Conservation (phyloP, 2,888 invertebrate genomes). For the Biston betularia region DNA sequence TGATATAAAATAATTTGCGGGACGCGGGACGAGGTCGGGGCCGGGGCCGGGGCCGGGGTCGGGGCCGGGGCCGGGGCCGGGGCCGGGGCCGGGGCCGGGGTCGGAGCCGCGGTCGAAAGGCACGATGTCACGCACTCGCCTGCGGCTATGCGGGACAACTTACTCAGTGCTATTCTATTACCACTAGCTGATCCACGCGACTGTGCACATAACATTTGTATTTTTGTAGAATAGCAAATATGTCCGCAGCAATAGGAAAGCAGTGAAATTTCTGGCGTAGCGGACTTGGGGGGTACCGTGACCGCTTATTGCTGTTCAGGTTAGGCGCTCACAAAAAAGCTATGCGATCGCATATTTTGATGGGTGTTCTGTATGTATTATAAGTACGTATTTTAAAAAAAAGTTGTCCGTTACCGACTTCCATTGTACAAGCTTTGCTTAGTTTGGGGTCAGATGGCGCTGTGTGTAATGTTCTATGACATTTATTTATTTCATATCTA, state of each 20-base stretch:
- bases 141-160: slow-evolving; percentile 43
- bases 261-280: no score
- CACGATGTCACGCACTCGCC: slow-evolving; percentile 76
- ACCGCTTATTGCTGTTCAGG: no score
- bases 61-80: slow-evolving; percentile 43
- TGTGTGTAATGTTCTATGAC: no score
- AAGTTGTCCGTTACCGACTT: no score
- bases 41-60: slow-evolving; percentile 39
- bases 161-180: neutral
- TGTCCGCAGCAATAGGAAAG: neutral
- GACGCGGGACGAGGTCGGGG: slow-evolving; percentile 41
- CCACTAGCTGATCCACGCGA: neutral
- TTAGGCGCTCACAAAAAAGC: no score
- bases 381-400: no score
- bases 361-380: no score
- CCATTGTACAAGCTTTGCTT: no score
- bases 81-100: slow-evolving; percentile 39
- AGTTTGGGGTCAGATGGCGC: no score
- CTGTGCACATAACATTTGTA: neutral
- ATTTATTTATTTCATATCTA: no score
- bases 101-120: slow-evolving; percentile 63
- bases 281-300: no score
- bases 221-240: neutral
- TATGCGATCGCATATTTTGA: no score
- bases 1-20: slow-evolving; percentile 75